A percentile compares a stretch with the other conserved stretches of the same genome.
Evolutionary conservation across 2,888 invertebrate genomes (phyloP).

Genomic region (Andrena haemorrhoa): DNA sequence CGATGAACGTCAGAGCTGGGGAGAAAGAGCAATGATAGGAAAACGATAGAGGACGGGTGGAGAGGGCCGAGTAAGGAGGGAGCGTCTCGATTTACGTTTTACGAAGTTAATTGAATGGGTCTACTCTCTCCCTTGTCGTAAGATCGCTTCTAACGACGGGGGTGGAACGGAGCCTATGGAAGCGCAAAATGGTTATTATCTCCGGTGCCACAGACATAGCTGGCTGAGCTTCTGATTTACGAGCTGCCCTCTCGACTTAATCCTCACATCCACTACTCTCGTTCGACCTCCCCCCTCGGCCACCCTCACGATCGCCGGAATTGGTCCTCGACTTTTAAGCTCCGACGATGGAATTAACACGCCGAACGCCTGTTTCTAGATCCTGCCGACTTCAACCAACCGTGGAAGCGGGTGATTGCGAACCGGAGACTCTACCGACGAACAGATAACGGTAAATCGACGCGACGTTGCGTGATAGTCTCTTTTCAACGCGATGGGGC

Average conservation of each 20-base stretch:
- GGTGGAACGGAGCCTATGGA: constrained; percentile 73
- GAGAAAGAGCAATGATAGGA: constrained; percentile 42
- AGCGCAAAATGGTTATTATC: constrained; percentile 82
- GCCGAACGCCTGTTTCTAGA: constrained; percentile 52
- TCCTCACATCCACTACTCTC: constrained; percentile 75
- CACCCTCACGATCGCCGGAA: constrained; percentile 48
- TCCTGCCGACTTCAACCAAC: constrained; percentile 31
- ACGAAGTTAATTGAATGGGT: constrained; percentile 70
- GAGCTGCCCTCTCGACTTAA: constrained; percentile 76
- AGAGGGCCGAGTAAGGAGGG: constrained; percentile 10
- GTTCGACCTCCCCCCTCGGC: constrained; percentile 52
- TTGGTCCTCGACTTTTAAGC: constrained; percentile 57
- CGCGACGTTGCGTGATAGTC: neutral
- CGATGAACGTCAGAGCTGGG: neutral
- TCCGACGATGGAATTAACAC: constrained; percentile 62
- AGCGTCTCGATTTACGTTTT: constrained; percentile 69
- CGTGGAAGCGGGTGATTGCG: constrained; percentile 43
- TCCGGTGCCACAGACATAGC: constrained; percentile 76
- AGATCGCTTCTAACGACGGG: constrained; percentile 68
- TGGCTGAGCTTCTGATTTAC: constrained; percentile 80
- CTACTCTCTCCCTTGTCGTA: constrained; percentile 55
- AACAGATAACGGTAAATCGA: constrained; percentile 8
- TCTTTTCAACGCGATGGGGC: neutral
- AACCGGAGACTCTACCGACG: neutral
- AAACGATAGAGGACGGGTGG: constrained; percentile 49